Percentiles rank a stretch among this genome's conserved stretches.
Evolutionary conservation across 2,113 vertebrate species (phyloP).

Genomic region (Todiramphus chloris): DNA sequence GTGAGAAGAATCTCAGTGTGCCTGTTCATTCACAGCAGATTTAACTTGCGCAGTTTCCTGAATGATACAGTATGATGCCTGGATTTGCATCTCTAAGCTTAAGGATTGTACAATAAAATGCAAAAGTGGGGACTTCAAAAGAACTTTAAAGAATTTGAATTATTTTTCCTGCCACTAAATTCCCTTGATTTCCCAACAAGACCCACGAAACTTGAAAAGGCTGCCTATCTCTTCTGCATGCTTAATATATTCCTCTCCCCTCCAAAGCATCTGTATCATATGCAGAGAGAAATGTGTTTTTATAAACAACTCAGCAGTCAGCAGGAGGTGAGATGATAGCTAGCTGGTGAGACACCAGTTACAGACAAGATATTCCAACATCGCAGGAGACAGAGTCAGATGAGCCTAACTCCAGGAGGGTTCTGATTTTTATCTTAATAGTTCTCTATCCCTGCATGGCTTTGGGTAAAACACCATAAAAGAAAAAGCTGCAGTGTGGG

Average conservation of each 20-base stretch:
- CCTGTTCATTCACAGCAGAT: neutral
- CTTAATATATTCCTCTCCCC: slow-evolving; percentile 40
- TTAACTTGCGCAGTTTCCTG: neutral
- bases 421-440: slow-evolving; percentile 51
- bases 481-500: neutral
- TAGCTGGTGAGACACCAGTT: slow-evolving; percentile 1
- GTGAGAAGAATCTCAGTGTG: neutral
- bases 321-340: slow-evolving; percentile 19
- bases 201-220: slow-evolving; percentile 39
- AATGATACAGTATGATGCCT: neutral
- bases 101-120: slow-evolving; percentile 11
- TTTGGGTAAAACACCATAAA: neutral
- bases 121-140: slow-evolving; percentile 7
- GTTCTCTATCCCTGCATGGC: neutral
- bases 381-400: neutral
- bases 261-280: slow-evolving; percentile 19
- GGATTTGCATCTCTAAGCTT: slow-evolving; percentile 18
- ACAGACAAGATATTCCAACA: slow-evolving; percentile 2
- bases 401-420: slow-evolving; percentile 13
- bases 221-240: slow-evolving; percentile 3
- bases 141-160: slow-evolving; percentile 31
- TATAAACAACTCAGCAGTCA: slow-evolving; percentile 40
- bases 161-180: slow-evolving; percentile 24
- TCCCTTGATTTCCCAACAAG: slow-evolving; percentile 46
- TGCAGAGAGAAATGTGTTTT: slow-evolving; percentile 19